Evolutionary conservation across 30 jellyfish, hydroid and myxozoan species (phyloP), one percentile per base, ranked within the genome.

Genomic region (Aurelia coerulea): DNA sequence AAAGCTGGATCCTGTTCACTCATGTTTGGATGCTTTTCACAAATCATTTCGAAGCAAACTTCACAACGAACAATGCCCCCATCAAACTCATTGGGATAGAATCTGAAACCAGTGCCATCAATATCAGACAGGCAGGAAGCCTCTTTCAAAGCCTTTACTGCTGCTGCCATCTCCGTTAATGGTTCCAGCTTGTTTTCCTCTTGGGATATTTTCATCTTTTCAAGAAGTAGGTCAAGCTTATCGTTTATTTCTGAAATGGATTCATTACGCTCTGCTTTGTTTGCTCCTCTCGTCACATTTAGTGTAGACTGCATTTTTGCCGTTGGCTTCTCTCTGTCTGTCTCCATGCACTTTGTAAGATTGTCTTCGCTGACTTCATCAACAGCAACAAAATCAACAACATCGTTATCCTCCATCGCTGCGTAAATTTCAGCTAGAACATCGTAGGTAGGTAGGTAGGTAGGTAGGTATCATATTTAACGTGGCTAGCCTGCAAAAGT

Each of bases 51-150:
- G 64, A 79, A 79, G 78, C 88, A 77, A 77, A 50, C 33, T 62
- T 77, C 56, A 52, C 89, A 79, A 62, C 80, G 71, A 49, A 79
- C 80, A 52, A 79, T 79, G 54, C 89, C 79, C 62, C 89, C 80
- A 52, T 79, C 89, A 79, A 79, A 79, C 74, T 79, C 89, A 29
- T 17, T 62, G n/a, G 89, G 89, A 79, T 29, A 79, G 79, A 79
- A 79, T 52, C 46, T 53, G 34, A 79, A 79, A 72, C 89, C 54
- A 79, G 89, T 29, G 58, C 89, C 80, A 62, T 62, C 80, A 39
- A 74, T 79, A 65, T 79, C 89, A 69, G 62, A 56, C 79, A 63
- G 80, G 39, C 89, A 79, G 80, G 54, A 79, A 79, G 69, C 14
- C 3, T 79, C 80, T 79, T 79, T 79, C 89, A 79, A 62, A 79